A percentile compares a stretch with the other conserved stretches of the same genome.
These are phyloP conservation scores for Mesoclemmys tuberculata DNA, from an alignment of 2,113 vertebrate species.

Conservation along the genomic window DNA sequence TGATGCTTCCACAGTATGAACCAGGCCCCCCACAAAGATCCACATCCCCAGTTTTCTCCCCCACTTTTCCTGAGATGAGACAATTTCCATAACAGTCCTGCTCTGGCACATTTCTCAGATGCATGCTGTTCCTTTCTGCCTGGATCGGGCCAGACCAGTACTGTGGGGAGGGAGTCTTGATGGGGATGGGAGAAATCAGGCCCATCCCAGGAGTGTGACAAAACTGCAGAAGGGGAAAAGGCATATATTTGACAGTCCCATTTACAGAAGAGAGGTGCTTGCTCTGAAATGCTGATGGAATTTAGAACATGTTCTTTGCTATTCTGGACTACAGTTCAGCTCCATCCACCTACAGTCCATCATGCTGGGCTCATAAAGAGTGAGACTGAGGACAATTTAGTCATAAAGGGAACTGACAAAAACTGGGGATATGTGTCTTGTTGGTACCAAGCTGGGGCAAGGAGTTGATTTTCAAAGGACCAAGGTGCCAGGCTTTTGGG, in stretches of 20 bases:
- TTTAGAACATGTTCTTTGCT: background rate
- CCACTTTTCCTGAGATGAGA: background rate
- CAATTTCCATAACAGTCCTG: background rate
- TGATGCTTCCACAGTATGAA: background rate
- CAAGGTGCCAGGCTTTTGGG: background rate
- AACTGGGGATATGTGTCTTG: rapidly evolving
- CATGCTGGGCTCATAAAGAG: background rate
- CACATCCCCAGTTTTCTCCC: background rate
- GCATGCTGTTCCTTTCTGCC: background rate
- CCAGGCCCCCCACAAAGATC: background rate
- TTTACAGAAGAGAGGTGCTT: background rate
- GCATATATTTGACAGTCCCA: background rate
- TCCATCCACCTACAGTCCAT: background rate
- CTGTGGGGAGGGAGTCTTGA: background rate
- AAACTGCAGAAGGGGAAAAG: background rate
- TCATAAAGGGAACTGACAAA: background rate
- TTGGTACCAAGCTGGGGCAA: background rate
- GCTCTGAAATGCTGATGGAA: background rate
- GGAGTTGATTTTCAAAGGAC: background rate
- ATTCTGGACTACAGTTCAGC: background rate
- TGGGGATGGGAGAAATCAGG: background rate
- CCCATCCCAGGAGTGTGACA: rapidly evolving
- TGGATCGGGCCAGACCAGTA: background rate
- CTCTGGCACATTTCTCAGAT: background rate
- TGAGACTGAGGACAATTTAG: background rate